These are phyloP conservation scores for Fregetta grallaria DNA, from an alignment of 2,113 vertebrate species.

Conservation along the genomic window DNA sequence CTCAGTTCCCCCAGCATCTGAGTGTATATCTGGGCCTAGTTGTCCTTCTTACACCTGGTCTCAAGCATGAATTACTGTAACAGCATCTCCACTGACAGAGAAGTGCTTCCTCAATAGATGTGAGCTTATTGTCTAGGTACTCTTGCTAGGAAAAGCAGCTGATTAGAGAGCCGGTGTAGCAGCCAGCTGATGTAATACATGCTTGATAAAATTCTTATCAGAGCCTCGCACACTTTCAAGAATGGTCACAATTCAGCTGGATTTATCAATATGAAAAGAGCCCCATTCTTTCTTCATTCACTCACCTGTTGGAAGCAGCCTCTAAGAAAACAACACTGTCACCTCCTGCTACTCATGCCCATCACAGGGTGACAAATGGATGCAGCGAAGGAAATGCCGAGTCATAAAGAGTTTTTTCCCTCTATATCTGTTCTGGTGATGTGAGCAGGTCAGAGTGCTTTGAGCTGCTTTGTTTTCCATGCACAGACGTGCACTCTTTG, in stretches of 20 bases:
- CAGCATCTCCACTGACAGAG: not conserved
- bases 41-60: not conserved
- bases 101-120: not conserved
- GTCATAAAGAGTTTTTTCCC: not conserved
- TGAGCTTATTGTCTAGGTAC: not conserved
- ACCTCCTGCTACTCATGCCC: not conserved
- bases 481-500: not conserved
- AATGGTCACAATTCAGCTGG: not conserved
- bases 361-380: not conserved
- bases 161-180: not conserved
- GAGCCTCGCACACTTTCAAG: not conserved
- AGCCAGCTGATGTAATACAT: not conserved
- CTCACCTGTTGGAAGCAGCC: not conserved
- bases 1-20: not conserved
- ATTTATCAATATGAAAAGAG: not conserved
- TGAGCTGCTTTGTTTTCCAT: not conserved
- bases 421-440: not conserved
- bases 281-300: not conserved
- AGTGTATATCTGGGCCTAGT: not conserved
- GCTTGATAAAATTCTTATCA: slow-evolving; percentile 36
- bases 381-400: not conserved
- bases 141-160: slow-evolving; percentile 10
- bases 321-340: not conserved
- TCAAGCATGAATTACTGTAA: not conserved
- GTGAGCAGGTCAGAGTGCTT: not conserved